phyloP scores from a whole-genome alignment of 2,113 vertebrate species.

The Zootoca vivipara region DNA sequence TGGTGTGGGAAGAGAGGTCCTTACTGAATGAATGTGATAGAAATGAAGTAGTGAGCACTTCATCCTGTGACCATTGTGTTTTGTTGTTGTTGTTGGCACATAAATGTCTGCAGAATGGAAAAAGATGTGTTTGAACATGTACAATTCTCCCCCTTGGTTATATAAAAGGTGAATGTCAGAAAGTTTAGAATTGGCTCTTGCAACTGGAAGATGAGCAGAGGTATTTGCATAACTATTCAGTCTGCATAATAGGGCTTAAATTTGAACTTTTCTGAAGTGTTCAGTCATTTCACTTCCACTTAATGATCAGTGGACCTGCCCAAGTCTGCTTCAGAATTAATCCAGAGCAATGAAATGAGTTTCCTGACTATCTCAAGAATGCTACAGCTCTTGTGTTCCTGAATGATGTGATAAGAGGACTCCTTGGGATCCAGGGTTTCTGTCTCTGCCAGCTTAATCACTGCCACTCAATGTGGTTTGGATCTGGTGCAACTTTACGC shows the following conservation, averaged over 20 bases:
- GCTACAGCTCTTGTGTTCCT: neutral
- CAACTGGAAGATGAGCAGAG: neutral
- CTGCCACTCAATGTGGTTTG: too few species aligned
- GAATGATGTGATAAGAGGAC: neutral
- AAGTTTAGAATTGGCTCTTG: neutral
- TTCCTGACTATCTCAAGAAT: neutral
- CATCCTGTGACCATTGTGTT: neutral
- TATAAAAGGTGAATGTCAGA: neutral
- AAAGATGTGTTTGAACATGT: neutral
- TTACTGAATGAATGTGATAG: neutral
- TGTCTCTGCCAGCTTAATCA: too few species aligned
- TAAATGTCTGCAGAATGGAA: neutral
- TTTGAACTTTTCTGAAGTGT: neutral
- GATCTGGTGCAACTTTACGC: too few species aligned
- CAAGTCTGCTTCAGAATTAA: neutral
- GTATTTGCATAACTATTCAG: neutral
- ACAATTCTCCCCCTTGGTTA: neutral
- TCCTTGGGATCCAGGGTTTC: neutral
- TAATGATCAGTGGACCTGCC: neutral
- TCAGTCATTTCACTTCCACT: neutral
- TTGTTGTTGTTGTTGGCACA: neutral
- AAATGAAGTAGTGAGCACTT: neutral
- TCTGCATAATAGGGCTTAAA: neutral
- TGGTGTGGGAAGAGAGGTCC: neutral
- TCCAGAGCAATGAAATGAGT: neutral